Base-by-base conservation (phyloP, 2,113 vertebrate species). In the Actenoides lindsayi region DNA sequence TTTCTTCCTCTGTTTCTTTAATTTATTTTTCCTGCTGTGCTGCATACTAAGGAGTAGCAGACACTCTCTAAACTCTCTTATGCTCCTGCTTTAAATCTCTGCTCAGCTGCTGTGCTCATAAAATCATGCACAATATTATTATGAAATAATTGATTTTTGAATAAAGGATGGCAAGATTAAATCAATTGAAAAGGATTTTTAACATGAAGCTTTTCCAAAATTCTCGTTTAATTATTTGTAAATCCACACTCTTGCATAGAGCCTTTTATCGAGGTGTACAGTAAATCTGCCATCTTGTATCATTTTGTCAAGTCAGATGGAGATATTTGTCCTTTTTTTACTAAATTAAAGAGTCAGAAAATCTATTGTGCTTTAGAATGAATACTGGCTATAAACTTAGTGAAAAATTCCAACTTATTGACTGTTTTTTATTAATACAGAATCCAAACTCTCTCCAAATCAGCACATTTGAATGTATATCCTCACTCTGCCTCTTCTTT, bases 211-310 rank as follows among this genome's bases (percentile, higher is more conserved):
- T 81, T 87, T 91, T 70, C 51, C 51, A 89, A 90, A 90, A 75
- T 71, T 63, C 35, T 87, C 30, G 53, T 94, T 75, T 89, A 91
- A 69, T 85, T 92, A 76, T 83, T 80, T 92, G 33, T 41, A 93
- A 80, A 69, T 64, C 35, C 50, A 73, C 11, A 41, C 8, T 25
- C 59, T 60, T 86, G 35, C 44, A 30, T 2, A 35, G 41, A 44
- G 19, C 9, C 53, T 69, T 84, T 75, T 71, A 54, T 68, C 57
- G 63, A 79, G 60, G 53, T 71, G 20, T 76, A 63, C 48, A 42
- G 41, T 88, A 53, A 85, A 76, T 83, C 44, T 79, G 64, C 35
- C 10, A 33, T 23, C 39, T 62, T 39, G 37, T 48, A 71, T 16
- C 19, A 33, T 93, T 90, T 86, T 75, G 35, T 76, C 41, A 62